Conservation (phyloP, 2,113 vertebrate genomes). For the Percina caprodes region DNA sequence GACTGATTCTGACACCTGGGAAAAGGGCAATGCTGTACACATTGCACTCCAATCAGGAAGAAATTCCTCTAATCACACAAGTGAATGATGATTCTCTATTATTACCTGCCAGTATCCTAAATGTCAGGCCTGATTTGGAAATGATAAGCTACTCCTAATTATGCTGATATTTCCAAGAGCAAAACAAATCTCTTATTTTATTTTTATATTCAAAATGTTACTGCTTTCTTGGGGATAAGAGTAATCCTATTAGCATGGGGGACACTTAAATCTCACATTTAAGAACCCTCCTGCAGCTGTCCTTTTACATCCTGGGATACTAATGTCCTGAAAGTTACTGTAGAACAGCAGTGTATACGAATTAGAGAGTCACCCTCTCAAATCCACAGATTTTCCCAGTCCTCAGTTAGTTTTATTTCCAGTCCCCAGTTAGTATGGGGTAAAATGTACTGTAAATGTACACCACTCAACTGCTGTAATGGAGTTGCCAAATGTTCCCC, state of each 20-base stretch:
- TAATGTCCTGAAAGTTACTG: slow-evolving; percentile 28
- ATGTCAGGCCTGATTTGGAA: slow-evolving; percentile 80
- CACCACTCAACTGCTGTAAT: slow-evolving; percentile 2
- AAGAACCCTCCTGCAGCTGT: slow-evolving; percentile 34
- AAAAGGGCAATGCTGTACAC: slow-evolving; percentile 38
- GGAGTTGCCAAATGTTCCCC: slow-evolving; percentile 30
- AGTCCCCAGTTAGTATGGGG: neutral
- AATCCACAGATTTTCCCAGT: neutral
- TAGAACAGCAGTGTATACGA: slow-evolving; percentile 18
- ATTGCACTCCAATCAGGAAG: slow-evolving; percentile 62
- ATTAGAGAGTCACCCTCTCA: slow-evolving; percentile 25
- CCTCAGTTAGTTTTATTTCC: no score
- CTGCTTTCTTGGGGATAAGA: slow-evolving; percentile 28
- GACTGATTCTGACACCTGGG: slow-evolving; percentile 66
- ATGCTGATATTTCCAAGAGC: slow-evolving; percentile 74
- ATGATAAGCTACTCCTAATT: slow-evolving; percentile 76
- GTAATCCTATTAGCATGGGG: slow-evolving; percentile 7
- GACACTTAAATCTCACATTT: slow-evolving; percentile 53
- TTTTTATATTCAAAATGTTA: slow-evolving; percentile 18
- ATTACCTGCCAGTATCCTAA: slow-evolving; percentile 70
- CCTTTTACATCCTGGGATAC: slow-evolving; percentile 25
- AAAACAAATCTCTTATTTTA: slow-evolving; percentile 61
- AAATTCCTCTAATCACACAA: slow-evolving; percentile 59
- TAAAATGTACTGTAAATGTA: slow-evolving; percentile 15
- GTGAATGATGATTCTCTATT: slow-evolving; percentile 66